Base-by-base conservation (phyloP, 2,888 invertebrate genomes). In the Phyto melanocephala region DNA sequence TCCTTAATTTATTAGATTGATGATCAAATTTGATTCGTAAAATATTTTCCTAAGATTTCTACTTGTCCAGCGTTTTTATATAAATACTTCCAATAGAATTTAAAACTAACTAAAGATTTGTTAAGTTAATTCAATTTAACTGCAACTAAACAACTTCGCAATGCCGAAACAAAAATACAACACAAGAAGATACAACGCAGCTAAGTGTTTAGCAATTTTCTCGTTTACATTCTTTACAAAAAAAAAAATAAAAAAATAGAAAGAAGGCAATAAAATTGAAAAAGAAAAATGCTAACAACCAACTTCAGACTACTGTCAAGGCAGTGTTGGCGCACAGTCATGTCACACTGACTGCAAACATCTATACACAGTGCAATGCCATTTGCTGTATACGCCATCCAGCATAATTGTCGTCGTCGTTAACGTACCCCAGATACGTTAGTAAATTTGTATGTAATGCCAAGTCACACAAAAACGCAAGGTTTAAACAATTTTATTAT, bases 401-500 rank as follows among this genome's bases (percentile, higher is more conserved):
- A 28, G 6, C 3, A 5, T 28, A 28, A 15, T 60, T n/a, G n/a
- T n/a, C 15, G 11, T 50, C 22, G 10, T 52, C 24, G 7, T 52
- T 22, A 4, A 10, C 22, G 10, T 3, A 10, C 47, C 33, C n/a
- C n/a, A n/a, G n/a, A n/a, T n/a, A n/a, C n/a, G n/a, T n/a, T n/a
- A n/a, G n/a, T n/a, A n/a, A n/a, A n/a, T n/a, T n/a, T n/a, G 20
- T 35, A 40, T 33, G 2, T 40, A 68, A 60, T 60, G 67, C 72
- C 67, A 79, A 79, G 65, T 74, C 67, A 74, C 67, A 68, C 60
- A 75, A 71, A 75, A 71, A 71, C 22, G 40, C 67, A 75, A 52
- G 82, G 70, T 76, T 82, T 79, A 62, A 76, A 79, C 82, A 82
- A 79, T 82, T 82, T 82, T 82, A 82, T 79, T 82, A 82, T 79